These are phyloP conservation scores for Melanitta fusca DNA, from an alignment of 2,797 vertebrate genomes.

Conservation along the genomic window DNA sequence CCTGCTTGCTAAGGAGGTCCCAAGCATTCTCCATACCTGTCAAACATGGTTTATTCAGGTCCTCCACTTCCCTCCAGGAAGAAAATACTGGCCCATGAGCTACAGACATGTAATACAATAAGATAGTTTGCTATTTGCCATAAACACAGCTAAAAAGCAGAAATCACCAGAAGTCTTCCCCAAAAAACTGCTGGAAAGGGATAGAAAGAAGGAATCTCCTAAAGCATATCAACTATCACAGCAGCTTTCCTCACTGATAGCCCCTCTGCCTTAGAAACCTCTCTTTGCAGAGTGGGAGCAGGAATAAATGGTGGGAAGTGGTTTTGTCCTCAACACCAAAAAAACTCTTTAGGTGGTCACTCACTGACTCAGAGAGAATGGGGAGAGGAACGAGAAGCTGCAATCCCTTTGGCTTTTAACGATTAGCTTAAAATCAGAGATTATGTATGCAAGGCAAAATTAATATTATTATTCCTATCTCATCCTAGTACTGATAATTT, in stretches of 20 bases:
- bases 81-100: accelerated
- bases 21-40: background rate
- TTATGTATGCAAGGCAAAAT: background rate
- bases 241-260: background rate
- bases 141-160: background rate
- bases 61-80: background rate
- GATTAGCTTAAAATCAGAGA: background rate
- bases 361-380: background rate
- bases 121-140: background rate
- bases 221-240: background rate
- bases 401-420: background rate
- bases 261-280: background rate
- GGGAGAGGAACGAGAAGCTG: background rate
- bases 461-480: background rate
- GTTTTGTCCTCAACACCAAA: background rate
- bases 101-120: background rate
- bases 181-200: background rate
- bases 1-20: background rate
- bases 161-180: background rate
- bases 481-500: background rate
- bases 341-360: background rate
- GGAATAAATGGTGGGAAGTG: background rate
- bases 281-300: background rate
- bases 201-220: background rate
- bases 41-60: background rate